Evolutionary conservation across 64 coral and sea anemone genomes (phyloP).

Genomic region (Pocillopora damicornis): DNA sequence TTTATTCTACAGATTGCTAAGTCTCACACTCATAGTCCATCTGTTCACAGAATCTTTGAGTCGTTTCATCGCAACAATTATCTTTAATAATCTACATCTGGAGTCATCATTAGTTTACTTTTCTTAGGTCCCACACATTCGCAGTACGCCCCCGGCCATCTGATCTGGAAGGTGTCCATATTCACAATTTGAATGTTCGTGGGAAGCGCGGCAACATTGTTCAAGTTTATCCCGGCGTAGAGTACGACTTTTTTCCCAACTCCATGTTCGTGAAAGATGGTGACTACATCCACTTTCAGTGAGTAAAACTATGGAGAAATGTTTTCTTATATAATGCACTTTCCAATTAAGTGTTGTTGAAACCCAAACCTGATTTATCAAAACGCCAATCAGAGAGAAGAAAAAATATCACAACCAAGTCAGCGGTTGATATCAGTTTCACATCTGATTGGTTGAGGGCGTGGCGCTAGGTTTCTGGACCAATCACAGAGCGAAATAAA

Average conservation of each 20-base stretch:
- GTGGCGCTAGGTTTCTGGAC: too few relatives aligned
- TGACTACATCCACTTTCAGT: conserved; percentile 95
- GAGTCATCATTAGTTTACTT: not conserved
- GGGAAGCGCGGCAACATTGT: conserved; percentile 98
- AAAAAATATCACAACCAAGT: too few relatives aligned
- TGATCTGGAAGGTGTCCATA: conserved; percentile 52
- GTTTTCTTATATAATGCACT: too few relatives aligned
- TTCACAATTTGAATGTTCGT: conserved; percentile 93
- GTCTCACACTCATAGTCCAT: too few relatives aligned
- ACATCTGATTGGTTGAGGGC: too few relatives aligned
- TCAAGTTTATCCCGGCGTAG: conserved; percentile 94
- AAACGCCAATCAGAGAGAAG: too few relatives aligned
- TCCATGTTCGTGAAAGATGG: conserved; percentile 68
- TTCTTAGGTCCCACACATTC: conserved; percentile 83
- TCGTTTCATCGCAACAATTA: not conserved
- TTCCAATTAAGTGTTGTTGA: too few relatives aligned
- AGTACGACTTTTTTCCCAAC: conserved; percentile 96
- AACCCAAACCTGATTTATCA: not conserved
- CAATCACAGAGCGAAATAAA: too few relatives aligned
- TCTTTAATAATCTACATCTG: too few relatives aligned
- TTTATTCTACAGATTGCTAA: too few relatives aligned
- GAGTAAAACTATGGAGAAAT: conserved; percentile 23
- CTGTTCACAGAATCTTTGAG: too few relatives aligned
- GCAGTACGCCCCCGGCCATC: conserved; percentile 61
- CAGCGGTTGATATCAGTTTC: too few relatives aligned